Percentiles rank a stretch among this genome's conserved stretches.
phyloP scores from a whole-genome alignment of 2,797 vertebrate genomes.

The Tolypeutes matacus region DNA sequence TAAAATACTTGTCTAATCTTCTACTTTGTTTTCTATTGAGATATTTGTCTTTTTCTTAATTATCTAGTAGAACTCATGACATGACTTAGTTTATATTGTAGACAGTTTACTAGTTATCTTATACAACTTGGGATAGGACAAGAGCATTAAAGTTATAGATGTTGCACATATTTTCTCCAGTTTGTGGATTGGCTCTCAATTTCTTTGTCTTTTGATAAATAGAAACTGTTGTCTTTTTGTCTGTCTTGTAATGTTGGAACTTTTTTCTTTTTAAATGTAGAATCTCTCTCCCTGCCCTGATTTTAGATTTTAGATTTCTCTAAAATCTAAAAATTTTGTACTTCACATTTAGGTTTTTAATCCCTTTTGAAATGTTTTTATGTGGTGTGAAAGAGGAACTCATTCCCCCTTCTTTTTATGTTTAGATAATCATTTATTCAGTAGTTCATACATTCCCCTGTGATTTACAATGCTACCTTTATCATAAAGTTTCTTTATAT shows the following conservation, averaged over 20 bases:
- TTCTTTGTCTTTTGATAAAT: constrained; percentile 18
- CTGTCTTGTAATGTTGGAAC: neutral
- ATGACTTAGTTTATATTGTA: neutral
- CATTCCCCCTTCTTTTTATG: neutral
- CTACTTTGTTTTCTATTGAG: neutral
- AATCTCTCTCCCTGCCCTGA: neutral
- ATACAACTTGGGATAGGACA: neutral
- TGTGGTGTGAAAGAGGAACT: neutral
- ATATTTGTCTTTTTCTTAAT: neutral
- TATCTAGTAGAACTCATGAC: neutral
- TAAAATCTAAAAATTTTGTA: neutral
- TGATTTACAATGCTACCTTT: neutral
- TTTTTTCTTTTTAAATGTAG: neutral
- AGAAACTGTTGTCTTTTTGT: neutral
- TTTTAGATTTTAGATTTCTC: too few relatives aligned
- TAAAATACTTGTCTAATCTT: neutral
- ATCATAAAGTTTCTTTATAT: neutral
- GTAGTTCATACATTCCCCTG: neutral
- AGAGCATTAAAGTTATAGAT: neutral
- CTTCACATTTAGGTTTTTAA: neutral
- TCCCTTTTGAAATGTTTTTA: neutral
- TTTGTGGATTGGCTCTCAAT: neutral
- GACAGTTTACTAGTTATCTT: neutral
- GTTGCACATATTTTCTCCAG: neutral
- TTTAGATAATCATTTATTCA: constrained; percentile 52